Evolutionary conservation across 37 sponge, comb jelly and placozoan species (phyloP), one percentile per base, ranked within the genome.

Genomic region (Agelas oroides): DNA sequence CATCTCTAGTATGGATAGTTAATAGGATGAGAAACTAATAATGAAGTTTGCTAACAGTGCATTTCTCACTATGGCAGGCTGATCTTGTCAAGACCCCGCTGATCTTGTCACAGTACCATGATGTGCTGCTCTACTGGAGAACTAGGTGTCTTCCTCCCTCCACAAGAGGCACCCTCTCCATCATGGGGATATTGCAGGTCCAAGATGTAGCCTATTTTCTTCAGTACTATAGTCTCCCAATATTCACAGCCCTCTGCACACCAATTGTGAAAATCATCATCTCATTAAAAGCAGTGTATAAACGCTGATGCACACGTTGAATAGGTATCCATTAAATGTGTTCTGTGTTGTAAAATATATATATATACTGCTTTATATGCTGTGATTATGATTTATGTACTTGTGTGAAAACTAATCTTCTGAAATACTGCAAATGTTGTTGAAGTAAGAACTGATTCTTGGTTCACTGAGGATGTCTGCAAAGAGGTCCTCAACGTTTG

Each of bases 181-280:
- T 84, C 38, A 30, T 75, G 85, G 85, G 85, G 38, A 12, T 75
- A 5, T 18, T 75, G 1, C 55, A 38, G 39, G 35, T 84, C 33
- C 64, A 55, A 38, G 85, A 84, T 17, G n/a, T 84, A 24, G 55
- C 55, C 55, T 76, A 73, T 56, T 84, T 75, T 56, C 69, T 84
- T 20, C 75, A 61, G 32, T 84, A 76, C 76, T 84, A 84, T 69
- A 76, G 77, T 25, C 40, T 75, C 23, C 85, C 85, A 0, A 18
- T 84, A 1, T 0, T 84, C 76, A 76, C 85, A 17, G 85, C 69
- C 69, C 25, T 84, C 23, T 58, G 61, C 37, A 56, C 75, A 0
- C 85, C 85, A 18, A 65, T 84, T n/a, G 56, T 75, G 37, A 84
- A 84, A 65, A 38, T 84, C 8, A 54, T 84, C 36, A 8, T 70